A percentile compares a stretch with the other conserved stretches of the same genome.
These are phyloP conservation scores for Stomatorhinus walkeri DNA, from an alignment of 2,797 vertebrate species.

Conservation along the genomic window DNA sequence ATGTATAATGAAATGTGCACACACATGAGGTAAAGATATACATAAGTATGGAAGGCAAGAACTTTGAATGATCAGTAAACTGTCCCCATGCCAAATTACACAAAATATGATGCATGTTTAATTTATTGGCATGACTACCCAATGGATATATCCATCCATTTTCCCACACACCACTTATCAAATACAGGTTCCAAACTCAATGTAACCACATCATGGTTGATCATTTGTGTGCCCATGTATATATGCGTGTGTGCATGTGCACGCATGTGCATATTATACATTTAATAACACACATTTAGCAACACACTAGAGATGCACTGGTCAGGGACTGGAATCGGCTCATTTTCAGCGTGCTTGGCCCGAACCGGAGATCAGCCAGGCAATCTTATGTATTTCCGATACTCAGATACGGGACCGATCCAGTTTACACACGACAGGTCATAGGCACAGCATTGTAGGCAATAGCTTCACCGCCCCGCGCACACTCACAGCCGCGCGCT, in stretches of 20 bases:
- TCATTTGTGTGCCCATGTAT: neutral
- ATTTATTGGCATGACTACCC: neutral
- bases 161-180: neutral
- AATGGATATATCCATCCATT: neutral
- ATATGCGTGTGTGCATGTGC: neutral
- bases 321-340: neutral
- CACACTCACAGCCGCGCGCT: neutral
- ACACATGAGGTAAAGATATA: neutral
- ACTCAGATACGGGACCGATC: neutral
- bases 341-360: neutral
- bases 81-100: neutral
- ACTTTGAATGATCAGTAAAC: neutral
- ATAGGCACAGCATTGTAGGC: neutral
- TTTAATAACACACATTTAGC: neutral
- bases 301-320: neutral
- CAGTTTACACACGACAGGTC: neutral
- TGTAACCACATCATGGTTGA: neutral
- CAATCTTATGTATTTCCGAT: neutral
- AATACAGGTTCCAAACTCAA: neutral
- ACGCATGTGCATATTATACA: neutral
- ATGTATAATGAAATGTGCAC: neutral
- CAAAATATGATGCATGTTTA: neutral
- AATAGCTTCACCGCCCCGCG: neutral
- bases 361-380: neutral
- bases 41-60: neutral